Evolutionary conservation across 2,888 invertebrate species (phyloP).

Genomic region (Baronia brevicornis): DNA sequence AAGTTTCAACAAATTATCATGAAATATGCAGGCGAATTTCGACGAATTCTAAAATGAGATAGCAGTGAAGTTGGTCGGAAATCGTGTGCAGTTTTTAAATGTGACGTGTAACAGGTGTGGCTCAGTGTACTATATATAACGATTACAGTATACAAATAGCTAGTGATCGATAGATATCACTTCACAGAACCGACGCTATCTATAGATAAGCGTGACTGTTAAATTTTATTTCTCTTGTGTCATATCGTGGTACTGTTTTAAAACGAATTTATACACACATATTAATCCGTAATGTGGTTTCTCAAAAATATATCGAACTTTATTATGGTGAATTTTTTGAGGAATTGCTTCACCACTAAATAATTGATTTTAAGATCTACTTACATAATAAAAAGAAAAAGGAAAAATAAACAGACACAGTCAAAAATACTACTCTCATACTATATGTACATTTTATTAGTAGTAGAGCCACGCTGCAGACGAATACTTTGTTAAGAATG

Average conservation of each 20-base stretch:
- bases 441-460: too few relatives aligned
- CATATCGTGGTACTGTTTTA: neutral
- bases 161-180: slow-evolving; percentile 7
- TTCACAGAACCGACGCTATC: slow-evolving; percentile 10
- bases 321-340: too few relatives aligned
- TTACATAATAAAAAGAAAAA: too few relatives aligned
- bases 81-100: neutral
- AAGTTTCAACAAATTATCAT: neutral
- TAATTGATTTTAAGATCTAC: too few relatives aligned
- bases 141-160: slow-evolving; percentile 6
- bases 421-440: too few relatives aligned
- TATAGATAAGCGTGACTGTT: slow-evolving; percentile 9
- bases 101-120: slow-evolving; percentile 10
- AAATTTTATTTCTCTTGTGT: slow-evolving; percentile 7
- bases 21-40: neutral
- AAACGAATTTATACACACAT: neutral
- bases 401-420: too few relatives aligned
- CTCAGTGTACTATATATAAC: neutral
- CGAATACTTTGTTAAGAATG: too few relatives aligned
- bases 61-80: neutral
- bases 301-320: neutral
- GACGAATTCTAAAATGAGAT: neutral
- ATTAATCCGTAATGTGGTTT: neutral
- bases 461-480: too few relatives aligned
- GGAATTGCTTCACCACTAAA: too few relatives aligned